Evolutionary conservation across 2,113 vertebrate species (phyloP).

Genomic region (Etheostoma spectabile): DNA sequence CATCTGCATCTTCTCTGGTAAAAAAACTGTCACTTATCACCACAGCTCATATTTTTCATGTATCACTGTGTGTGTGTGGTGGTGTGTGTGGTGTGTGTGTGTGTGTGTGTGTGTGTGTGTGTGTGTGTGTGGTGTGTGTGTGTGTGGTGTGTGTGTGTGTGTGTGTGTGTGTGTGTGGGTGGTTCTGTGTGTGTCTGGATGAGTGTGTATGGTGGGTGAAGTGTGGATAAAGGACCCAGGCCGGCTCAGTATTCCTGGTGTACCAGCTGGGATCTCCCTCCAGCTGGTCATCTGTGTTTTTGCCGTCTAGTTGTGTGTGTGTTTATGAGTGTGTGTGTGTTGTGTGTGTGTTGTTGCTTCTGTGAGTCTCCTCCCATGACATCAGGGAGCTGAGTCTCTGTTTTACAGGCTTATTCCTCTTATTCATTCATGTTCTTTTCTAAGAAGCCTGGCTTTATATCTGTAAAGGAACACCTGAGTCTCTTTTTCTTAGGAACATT

Average conservation of each 20-base stretch:
- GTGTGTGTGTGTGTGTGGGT: conserved; percentile 18
- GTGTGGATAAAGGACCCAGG: conserved; percentile 35
- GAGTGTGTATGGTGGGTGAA: conserved; percentile 13
- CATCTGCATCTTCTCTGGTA: conserved; percentile 94
- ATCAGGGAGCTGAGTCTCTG: conserved; percentile 47
- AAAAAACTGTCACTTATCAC: conserved; percentile 54
- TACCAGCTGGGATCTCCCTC: conserved; percentile 56
- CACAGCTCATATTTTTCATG: conserved; percentile 17
- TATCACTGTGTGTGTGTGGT: conserved; percentile 13
- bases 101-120: conserved; percentile 17
- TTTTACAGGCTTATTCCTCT: conserved; percentile 31
- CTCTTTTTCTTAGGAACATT: background rate
- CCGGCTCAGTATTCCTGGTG: conserved; percentile 60
- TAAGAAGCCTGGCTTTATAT: background rate
- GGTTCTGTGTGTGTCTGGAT: background rate
- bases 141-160: conserved; percentile 6
- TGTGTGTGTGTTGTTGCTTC: conserved; percentile 31
- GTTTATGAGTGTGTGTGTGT: conserved; percentile 20
- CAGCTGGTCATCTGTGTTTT: conserved; percentile 53
- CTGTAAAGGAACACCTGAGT: background rate
- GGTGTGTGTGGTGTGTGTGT: too few relatives aligned
- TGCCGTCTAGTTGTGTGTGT: conserved; percentile 24
- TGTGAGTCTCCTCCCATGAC: conserved; percentile 56
- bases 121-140: background rate
- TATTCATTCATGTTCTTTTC: conserved; percentile 24